Conservation (phyloP, 2,888 invertebrate species). For the Malacosoma neustria region DNA sequence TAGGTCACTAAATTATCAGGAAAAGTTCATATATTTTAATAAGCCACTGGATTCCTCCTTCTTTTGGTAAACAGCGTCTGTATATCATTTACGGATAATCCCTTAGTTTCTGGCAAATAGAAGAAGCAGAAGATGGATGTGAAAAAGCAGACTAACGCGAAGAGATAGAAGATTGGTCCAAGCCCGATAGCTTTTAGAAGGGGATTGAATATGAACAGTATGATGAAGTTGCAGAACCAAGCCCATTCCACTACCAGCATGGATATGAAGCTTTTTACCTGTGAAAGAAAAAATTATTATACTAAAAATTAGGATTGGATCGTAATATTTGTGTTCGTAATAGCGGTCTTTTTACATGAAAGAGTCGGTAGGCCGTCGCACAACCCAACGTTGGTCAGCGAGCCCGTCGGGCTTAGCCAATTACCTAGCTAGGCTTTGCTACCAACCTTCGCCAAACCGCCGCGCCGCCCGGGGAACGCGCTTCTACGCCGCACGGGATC, state of each 20-base stretch:
- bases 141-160: conserved; percentile 25
- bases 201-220: conserved; percentile 37
- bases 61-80: conserved; percentile 25
- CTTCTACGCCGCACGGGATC: too few species aligned
- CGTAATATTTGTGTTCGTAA: too few species aligned
- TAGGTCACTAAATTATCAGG: too few species aligned
- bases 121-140: conserved; percentile 24
- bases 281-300: conserved; percentile 13
- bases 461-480: too few species aligned
- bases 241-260: conserved; percentile 40
- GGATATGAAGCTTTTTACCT: conserved; percentile 37
- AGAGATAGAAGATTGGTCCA: conserved; percentile 38
- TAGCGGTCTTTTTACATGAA: too few species aligned
- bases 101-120: conserved; percentile 41
- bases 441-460: too few species aligned
- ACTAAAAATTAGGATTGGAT: too few species aligned
- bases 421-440: too few species aligned
- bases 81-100: conserved; percentile 35
- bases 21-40: too few species aligned
- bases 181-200: conserved; percentile 27
- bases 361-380: too few species aligned
- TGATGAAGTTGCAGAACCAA: conserved; percentile 35
- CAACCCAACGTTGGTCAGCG: too few species aligned
- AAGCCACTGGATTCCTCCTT: neutral
- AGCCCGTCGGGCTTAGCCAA: too few species aligned